phyloP scores from a whole-genome alignment of 2,797 vertebrate genomes.

The Neopelma chrysocephalum region DNA sequence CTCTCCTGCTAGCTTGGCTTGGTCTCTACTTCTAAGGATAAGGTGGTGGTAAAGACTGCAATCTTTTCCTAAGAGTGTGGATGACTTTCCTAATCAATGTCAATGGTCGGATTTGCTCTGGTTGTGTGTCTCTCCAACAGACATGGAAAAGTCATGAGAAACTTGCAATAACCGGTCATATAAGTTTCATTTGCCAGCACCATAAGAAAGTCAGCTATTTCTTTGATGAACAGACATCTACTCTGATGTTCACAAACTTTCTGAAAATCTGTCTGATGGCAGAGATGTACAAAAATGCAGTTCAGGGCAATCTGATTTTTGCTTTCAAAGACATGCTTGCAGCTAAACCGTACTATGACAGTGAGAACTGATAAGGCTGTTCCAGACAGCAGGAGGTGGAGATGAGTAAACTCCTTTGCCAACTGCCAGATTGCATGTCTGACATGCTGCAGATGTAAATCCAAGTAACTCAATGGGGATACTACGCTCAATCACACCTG shows the following conservation, averaged over 20 bases:
- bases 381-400: slow-evolving; percentile 45
- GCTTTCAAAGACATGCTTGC: slow-evolving; percentile 18
- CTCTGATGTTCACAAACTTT: not conserved
- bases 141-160: not conserved
- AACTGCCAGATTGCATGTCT: slow-evolving; percentile 50
- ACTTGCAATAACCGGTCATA: not conserved
- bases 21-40: not conserved
- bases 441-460: slow-evolving; percentile 57
- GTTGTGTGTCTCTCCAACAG: not conserved
- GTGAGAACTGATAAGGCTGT: slow-evolving; percentile 34
- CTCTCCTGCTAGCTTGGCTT: not conserved
- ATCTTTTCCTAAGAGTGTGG: not conserved
- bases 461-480: slow-evolving; percentile 24
- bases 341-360: not conserved
- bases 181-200: not conserved
- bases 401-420: slow-evolving; percentile 41
- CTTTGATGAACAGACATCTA: not conserved
- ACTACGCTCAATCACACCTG: not conserved
- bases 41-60: not conserved
- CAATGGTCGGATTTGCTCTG: not conserved
- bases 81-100: not conserved
- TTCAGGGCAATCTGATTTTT: slow-evolving; percentile 24
- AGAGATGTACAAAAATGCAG: slow-evolving; percentile 3
- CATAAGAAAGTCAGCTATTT: not conserved
- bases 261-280: not conserved